Percentiles rank a stretch among this genome's conserved stretches.
Conservation (phyloP, 2,888 invertebrate genomes). For the Caenorhabditis doughertyi region DNA sequence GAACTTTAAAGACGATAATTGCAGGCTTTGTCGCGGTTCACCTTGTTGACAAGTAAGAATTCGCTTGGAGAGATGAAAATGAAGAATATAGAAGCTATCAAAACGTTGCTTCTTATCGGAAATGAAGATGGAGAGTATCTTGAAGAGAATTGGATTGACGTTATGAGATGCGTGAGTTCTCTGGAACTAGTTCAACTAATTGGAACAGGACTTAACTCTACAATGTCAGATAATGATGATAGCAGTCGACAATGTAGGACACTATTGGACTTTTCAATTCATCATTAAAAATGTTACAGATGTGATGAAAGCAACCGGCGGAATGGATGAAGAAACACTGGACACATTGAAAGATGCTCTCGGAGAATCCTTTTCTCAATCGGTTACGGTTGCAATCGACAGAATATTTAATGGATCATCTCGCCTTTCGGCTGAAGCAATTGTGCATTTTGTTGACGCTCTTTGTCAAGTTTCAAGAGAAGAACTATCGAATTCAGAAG, state of each 20-base stretch:
- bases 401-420: slow-evolving; percentile 88
- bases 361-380: slow-evolving; percentile 98
- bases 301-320: slow-evolving; percentile 72
- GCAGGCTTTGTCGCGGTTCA: slow-evolving; percentile 96
- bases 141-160: slow-evolving; percentile 84
- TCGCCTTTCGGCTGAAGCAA: slow-evolving; percentile 96
- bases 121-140: slow-evolving; percentile 91
- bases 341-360: slow-evolving; percentile 96
- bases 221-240: slow-evolving; percentile 57
- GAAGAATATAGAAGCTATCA: slow-evolving; percentile 99
- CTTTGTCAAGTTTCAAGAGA: slow-evolving; percentile 95
- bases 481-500: slow-evolving; percentile 89
- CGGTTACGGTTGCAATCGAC: slow-evolving; percentile 98
- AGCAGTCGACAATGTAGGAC: slow-evolving; percentile 73
- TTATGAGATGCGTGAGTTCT: slow-evolving; percentile 96
- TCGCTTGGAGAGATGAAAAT: slow-evolving; percentile 99
- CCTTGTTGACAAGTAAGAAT: slow-evolving; percentile 91
- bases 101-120: slow-evolving; percentile 85
- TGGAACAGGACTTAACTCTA: slow-evolving; percentile 87
- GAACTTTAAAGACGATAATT: slow-evolving; percentile 86
- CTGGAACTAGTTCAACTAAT: slow-evolving; percentile 97
- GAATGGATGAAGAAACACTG: slow-evolving; percentile 83
- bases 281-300: too few species aligned
- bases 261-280: too few species aligned
- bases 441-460: slow-evolving; percentile 95